phyloP scores from a whole-genome alignment of 2,113 vertebrate genomes.

The Pycnonotus jocosus region DNA sequence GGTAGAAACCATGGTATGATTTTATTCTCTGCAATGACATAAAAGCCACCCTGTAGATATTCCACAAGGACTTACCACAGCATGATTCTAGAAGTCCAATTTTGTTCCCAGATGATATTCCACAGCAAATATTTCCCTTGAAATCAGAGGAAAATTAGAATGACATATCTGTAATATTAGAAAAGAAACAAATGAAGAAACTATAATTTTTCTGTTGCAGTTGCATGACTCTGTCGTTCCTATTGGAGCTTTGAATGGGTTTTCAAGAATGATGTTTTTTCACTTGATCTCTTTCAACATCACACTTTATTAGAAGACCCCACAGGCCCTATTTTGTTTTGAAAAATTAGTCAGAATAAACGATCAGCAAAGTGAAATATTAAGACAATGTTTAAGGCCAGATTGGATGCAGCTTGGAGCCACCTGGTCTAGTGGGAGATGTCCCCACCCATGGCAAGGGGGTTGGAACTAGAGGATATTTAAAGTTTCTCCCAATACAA shows the following conservation, averaged over 20 bases:
- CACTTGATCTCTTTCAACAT: background rate
- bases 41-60: background rate
- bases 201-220: background rate
- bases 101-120: background rate
- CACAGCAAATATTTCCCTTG: background rate
- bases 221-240: background rate
- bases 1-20: background rate
- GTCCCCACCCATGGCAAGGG: rapidly evolving
- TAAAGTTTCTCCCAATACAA: background rate
- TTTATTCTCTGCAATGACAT: background rate
- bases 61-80: background rate
- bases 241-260: background rate
- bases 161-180: background rate
- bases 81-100: background rate
- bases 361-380: background rate
- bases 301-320: background rate
- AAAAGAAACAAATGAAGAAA: background rate
- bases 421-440: background rate
- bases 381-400: background rate
- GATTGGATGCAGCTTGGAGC: background rate
- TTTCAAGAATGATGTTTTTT: background rate
- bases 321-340: background rate
- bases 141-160: background rate
- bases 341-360: background rate
- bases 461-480: background rate